Evolutionary conservation across 2,113 vertebrate genomes (phyloP), one percentile per base, ranked within the genome.

Genomic region (Cyphomyrus plagiostoma): DNA sequence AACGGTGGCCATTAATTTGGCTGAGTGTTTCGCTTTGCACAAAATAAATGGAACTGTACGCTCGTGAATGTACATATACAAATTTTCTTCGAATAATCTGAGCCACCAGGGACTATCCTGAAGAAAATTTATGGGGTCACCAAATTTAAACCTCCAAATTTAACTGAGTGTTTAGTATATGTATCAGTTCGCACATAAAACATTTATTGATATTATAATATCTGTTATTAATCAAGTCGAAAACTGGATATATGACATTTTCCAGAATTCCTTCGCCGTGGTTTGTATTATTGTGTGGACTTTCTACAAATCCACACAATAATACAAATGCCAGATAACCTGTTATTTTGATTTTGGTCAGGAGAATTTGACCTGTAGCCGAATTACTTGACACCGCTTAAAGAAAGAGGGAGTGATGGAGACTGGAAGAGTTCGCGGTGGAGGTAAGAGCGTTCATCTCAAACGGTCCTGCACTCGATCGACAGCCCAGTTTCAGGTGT

Each of bases 381-480:
- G 91, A 92, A 93, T 94, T 85, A 94, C 92, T 94, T 94, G 94
- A 95, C 92, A 94, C 92, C 93, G 94, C 91, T 96, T 95, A 90
- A 23, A 88, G 90, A 86, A 80, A 91, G 80, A 88, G 10, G 50
- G 17, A 39, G 66, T 11, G 26, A 53, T 21, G 50, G 86, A 58
- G 90, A 88, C 74, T 39, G 30, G 58, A 13, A 35, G 49, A 90
- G 4, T 56, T 88, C n/a, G 17, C 1, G 89, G 52, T 49, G 15
- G 89, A 86, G 89, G 84, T 74, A n/a, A 58, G 56, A 87, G 19
- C 80, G 89, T 88, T 83, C 89, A 35, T 74, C 58, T 89, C 77
- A 87, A 89, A 89, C 83, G 74, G 56, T 45, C 48, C 80, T 39
- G 39, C 74, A 49, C 58, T 35, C 23, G 84, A 83, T 35, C 89